These are phyloP conservation scores for Agrochola litura DNA, from an alignment of 2,888 invertebrate species.

Conservation along the genomic window DNA sequence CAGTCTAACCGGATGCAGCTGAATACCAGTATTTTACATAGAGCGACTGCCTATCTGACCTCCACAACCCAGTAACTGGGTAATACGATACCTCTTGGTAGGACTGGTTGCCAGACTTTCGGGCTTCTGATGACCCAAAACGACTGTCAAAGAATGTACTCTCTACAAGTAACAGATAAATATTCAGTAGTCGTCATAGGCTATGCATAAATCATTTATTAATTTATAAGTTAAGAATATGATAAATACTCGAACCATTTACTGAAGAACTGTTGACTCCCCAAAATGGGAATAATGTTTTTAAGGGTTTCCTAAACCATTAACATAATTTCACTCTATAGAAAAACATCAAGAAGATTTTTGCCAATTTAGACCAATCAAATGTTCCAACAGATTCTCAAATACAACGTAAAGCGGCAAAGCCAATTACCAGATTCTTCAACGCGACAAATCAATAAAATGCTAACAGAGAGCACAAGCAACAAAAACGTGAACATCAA, in stretches of 20 bases:
- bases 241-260: neutral
- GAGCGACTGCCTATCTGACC: too few relatives aligned
- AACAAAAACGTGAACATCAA: conserved; percentile 65
- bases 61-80: too few relatives aligned
- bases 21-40: too few relatives aligned
- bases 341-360: conserved; percentile 25
- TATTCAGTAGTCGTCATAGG: neutral
- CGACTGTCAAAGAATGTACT: too few relatives aligned
- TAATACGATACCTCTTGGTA: too few relatives aligned
- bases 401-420: conserved; percentile 33
- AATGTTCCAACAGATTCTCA: neutral
- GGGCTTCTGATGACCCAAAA: too few relatives aligned
- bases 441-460: conserved; percentile 64
- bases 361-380: conserved; percentile 34
- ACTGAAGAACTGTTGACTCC: neutral
- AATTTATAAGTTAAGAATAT: neutral
- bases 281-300: neutral
- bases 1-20: too few relatives aligned
- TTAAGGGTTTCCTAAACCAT: neutral
- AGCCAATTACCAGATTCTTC: conserved; percentile 51
- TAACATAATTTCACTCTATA: neutral
- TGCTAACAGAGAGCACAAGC: conserved; percentile 52
- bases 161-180: neutral
- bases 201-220: neutral
- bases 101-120: too few relatives aligned